A percentile compares a stretch with the other conserved stretches of the same genome.
Evolutionary conservation across 2,888 invertebrate genomes (phyloP).

Genomic region (Drosophila vallismaia): DNA sequence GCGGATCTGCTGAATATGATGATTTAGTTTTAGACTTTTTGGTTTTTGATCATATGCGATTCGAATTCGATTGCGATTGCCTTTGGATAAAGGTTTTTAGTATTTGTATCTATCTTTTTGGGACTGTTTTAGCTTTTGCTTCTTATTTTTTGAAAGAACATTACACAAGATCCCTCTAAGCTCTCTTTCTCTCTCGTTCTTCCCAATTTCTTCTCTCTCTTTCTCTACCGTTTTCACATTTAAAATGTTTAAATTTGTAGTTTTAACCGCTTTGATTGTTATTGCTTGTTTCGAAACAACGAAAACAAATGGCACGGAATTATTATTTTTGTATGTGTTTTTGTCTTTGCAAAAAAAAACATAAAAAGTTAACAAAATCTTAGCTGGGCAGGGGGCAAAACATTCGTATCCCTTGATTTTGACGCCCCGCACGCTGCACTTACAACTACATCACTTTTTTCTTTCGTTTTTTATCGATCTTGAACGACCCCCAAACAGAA

Average conservation of each 20-base stretch:
- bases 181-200: slow-evolving; percentile 14
- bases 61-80: slow-evolving; percentile 71
- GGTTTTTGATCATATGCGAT: slow-evolving; percentile 78
- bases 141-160: slow-evolving; percentile 45
- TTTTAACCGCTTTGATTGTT: slow-evolving; percentile 75
- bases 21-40: slow-evolving; percentile 55
- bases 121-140: slow-evolving; percentile 20
- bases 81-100: slow-evolving; percentile 62
- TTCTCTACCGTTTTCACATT: slow-evolving; percentile 51
- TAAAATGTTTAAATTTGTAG: slow-evolving; percentile 59
- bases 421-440: slow-evolving; percentile 57
- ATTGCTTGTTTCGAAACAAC: slow-evolving; percentile 65
- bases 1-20: slow-evolving; percentile 49
- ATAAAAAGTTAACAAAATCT: slow-evolving; percentile 63
- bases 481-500: slow-evolving; percentile 54
- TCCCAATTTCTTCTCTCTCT: neutral
- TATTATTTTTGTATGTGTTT: slow-evolving; percentile 51
- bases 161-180: slow-evolving; percentile 66
- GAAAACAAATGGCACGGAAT: slow-evolving; percentile 80
- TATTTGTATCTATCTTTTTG: slow-evolving; percentile 50
- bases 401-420: neutral
- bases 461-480: slow-evolving; percentile 59
- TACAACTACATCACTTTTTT: slow-evolving; percentile 84
- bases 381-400: slow-evolving; percentile 26
- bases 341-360: slow-evolving; percentile 65